Conservation (phyloP, 1,140 invertebrate species). For the Meloidogyne hapla region DNA sequence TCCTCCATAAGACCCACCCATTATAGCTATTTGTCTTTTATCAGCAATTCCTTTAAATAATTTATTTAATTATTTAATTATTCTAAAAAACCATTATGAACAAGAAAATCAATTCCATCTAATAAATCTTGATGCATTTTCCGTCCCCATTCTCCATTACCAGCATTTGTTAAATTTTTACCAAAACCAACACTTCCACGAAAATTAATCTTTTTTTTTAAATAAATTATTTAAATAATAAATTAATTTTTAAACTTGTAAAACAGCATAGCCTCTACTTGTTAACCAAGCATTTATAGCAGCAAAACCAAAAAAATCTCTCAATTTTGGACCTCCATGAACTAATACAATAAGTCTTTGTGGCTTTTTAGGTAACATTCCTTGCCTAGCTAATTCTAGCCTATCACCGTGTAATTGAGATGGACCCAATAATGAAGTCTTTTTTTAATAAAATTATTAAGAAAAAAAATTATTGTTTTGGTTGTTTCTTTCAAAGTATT, state of each 20-base stretch:
- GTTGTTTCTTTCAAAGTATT: no score
- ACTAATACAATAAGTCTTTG: slow-evolving; percentile 62
- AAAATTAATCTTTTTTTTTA: slow-evolving; percentile 56
- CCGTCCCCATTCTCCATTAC: slow-evolving; percentile 63
- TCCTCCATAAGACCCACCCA: slow-evolving; percentile 58
- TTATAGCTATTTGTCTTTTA: slow-evolving; percentile 53
- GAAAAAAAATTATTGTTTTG: slow-evolving; percentile 19
- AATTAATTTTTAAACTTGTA: slow-evolving; percentile 45
- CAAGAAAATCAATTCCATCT: slow-evolving; percentile 59
- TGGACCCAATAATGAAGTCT: slow-evolving; percentile 34
- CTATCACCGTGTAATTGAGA: slow-evolving; percentile 50
- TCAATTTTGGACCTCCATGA: slow-evolving; percentile 61
- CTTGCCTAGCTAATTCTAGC: slow-evolving; percentile 50
- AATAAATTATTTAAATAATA: not conserved
- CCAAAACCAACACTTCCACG: slow-evolving; percentile 61
- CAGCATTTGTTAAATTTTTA: slow-evolving; percentile 59
- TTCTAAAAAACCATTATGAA: slow-evolving; percentile 40
- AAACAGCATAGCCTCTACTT: slow-evolving; percentile 59
- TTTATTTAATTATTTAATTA: not conserved
- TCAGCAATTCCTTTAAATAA: slow-evolving; percentile 51
- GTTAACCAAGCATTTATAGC: slow-evolving; percentile 60
- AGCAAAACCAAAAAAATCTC: slow-evolving; percentile 60
- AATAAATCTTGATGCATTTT: slow-evolving; percentile 63
- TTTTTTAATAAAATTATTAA: slow-evolving; percentile 1
- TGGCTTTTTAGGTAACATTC: slow-evolving; percentile 53